Evolutionary conservation across 2,797 vertebrate genomes (phyloP).

Genomic region (Bradypodion pumilum): DNA sequence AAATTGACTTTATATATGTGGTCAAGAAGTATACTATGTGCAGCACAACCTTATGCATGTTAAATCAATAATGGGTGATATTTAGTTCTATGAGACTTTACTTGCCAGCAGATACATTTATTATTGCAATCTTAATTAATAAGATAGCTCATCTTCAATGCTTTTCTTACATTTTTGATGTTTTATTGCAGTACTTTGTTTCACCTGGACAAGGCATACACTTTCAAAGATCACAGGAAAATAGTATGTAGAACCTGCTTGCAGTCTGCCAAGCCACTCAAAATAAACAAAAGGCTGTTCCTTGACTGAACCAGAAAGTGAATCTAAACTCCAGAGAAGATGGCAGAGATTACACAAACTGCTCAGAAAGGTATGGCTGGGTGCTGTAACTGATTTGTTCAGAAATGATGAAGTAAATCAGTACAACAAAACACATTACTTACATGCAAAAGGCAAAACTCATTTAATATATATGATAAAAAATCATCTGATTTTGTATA

Average conservation of each 20-base stretch:
- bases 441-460: background rate
- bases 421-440: background rate
- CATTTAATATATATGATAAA: background rate
- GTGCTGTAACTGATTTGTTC: background rate
- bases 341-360: conserved; percentile 50
- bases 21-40: too few species aligned
- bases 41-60: background rate
- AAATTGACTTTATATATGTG: background rate
- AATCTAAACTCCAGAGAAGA: conserved; percentile 47
- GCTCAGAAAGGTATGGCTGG: conserved; percentile 60
- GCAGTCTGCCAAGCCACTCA: conserved; percentile 3
- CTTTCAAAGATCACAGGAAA: background rate
- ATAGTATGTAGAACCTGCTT: conserved; percentile 37
- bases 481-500: background rate
- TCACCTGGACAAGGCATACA: background rate
- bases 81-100: background rate
- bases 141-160: background rate
- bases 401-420: background rate
- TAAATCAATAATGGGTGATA: background rate
- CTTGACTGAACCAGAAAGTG: conserved; percentile 47
- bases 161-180: conserved; percentile 20
- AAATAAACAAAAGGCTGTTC: background rate
- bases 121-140: background rate
- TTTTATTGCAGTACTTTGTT: conserved; percentile 11
- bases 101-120: background rate